Base-by-base conservation (phyloP, 30 jellyfish, hydroid and myxozoan genomes). In the Clytia hemisphaerica region DNA sequence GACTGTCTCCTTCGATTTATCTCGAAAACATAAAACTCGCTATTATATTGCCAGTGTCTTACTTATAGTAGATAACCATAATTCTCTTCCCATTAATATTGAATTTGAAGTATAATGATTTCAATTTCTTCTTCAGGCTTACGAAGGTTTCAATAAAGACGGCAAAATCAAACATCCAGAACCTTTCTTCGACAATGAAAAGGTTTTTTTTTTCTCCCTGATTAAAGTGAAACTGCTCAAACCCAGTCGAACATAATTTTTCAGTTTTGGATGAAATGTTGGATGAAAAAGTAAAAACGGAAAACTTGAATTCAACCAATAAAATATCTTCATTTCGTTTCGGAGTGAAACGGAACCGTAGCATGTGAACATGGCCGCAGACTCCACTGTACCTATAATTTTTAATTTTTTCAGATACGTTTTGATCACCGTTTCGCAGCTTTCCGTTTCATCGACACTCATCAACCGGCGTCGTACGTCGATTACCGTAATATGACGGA, bases 371-470 rank as follows among this genome's bases (percentile, higher is more conserved):
- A 22, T 14, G 18, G 66, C 66, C 29, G 31, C 29, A 12, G 30
- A 1, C 73, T 59, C 16, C 0, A n/a, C n/a, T n/a, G n/a, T n/a
- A n/a, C n/a, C n/a, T n/a, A n/a, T n/a, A n/a, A n/a, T 59, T 25
- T 10, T 12, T 51, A 18, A 7, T 12, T 7, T 21, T 1, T 70
- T 46, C 29, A 74, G 81, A 73, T 85, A 45, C 92, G 96, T 26
- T 85, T 67, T 78, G 96, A 85, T 63, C 96, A 79, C 26, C 73
- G 96, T 40, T 85, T 85, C 78, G 40, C 73, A 0, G 77, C 96
- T 9, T 85, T 85, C 37, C 88, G 67, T 29, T 71, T 63, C 60
- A 72, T 85, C 45, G 96, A 85, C 55, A 85, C 96, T 14, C 96
- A 91, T 12, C 93, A 85, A 53, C 75, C 94, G n/a, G 88, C 73